Conservation (phyloP, 64 coral and sea anemone species). For the Dendronephthya gigantea region DNA sequence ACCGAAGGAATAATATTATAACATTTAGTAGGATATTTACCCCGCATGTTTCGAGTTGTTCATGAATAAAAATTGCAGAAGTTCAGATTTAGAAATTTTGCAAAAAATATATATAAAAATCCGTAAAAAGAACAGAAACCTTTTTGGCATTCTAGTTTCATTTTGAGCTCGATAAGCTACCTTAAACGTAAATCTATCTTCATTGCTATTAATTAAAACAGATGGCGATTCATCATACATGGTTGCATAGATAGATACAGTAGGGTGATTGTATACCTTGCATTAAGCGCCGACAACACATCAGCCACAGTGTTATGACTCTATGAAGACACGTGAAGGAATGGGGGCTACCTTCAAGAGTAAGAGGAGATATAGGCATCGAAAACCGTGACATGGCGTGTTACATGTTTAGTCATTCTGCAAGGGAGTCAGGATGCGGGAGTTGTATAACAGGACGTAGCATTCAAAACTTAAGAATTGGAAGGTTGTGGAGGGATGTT, state of each 20-base stretch:
- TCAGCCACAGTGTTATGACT: neutral
- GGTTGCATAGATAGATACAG: conserved; percentile 1
- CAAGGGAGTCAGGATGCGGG: neutral
- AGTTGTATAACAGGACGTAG: neutral
- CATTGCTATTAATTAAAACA: neutral
- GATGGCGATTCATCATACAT: neutral
- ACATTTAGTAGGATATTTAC: too few relatives aligned
- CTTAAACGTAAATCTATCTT: neutral
- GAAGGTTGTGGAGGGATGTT: neutral
- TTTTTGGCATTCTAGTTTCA: too few relatives aligned
- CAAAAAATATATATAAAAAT: too few relatives aligned
- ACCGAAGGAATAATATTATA: too few relatives aligned
- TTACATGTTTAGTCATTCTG: neutral
- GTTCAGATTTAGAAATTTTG: too few relatives aligned
- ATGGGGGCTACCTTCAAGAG: neutral
- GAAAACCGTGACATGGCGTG: neutral
- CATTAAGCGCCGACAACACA: neutral
- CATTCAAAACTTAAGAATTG: neutral
- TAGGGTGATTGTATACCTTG: neutral
- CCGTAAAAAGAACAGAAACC: too few relatives aligned
- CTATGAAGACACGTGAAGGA: neutral
- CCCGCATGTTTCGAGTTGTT: too few relatives aligned
- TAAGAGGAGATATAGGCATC: neutral
- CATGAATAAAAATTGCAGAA: too few relatives aligned
- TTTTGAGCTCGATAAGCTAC: too few relatives aligned